Evolutionary conservation across 2,797 vertebrate species (phyloP), one percentile per base, ranked within the genome.

Genomic region (Zonotrichia albicollis): DNA sequence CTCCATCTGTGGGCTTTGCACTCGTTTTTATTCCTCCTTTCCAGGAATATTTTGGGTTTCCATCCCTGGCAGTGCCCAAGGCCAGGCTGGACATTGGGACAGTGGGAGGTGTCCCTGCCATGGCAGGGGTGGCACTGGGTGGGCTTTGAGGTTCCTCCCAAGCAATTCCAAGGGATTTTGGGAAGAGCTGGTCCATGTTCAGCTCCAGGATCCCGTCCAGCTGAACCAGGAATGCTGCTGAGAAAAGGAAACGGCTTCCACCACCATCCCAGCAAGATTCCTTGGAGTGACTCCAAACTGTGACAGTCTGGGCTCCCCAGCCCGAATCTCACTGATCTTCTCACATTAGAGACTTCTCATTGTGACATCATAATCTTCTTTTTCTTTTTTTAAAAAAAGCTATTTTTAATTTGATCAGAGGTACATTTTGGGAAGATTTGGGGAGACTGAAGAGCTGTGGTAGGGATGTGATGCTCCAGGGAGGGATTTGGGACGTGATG

Each of bases 81-180:
- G 32, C 32, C 51, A 16, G 60, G 60, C 0, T 79, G 73, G 40
- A 30, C 8, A 6, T 0, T 55, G 60, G 46, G 85, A 1, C 18
- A 22, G 46, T 67, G 86, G 34, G 0, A 81, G 26, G 21, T 34
- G 76, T 66, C 61, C 68, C 68, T 80, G 85, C n/a, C n/a, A 13
- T 17, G 75, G 43, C 36, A 45, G 32, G 20, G 50, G 4, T 23
- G 67, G 22, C 1, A 3, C 2, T 51, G 45, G 46, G 0, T 16
- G 67, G 1, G 11, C 0, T 80, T 3, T 60, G 2, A 16, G 21
- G 10, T 26, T 1, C 38, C 3, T 66, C 3, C 77, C 62, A 42
- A 4, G 3, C 54, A 22, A 43, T 89, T 81, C 70, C 90, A 83
- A 17, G 10, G 6, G 66, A 32, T 83, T 76, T 88, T 66, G 40